Base-by-base conservation (phyloP, 2,797 vertebrate species). In the Muscicapa striata region DNA sequence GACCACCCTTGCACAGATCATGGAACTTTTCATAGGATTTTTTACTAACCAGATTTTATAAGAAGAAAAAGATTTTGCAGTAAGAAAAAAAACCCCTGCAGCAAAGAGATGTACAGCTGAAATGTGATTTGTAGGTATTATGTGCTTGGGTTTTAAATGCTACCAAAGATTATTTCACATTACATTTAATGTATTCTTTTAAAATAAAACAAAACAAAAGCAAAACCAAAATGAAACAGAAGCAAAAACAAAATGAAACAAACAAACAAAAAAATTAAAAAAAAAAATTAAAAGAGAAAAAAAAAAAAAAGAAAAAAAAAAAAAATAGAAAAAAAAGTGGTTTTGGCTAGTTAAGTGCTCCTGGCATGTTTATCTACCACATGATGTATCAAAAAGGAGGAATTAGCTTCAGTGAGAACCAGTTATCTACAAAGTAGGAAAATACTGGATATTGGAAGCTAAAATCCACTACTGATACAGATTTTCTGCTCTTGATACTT, bases 401-500 rank as follows among this genome's bases (percentile, higher is more conserved):
- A 69, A 70, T 61, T 88, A 49, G 77, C 85, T 95, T 82, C 89
- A 61, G 13, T 83, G 26, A 57, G 32, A 87, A 34, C 7, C 11
- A 51, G 27, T 82, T 84, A 63, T 79, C 81, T 90, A 70, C 41
- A 49, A 61, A 43, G 23, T 26, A 48, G 40, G 49, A 61, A 80
- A 94, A 76, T 51, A 58, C 32, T 80, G 52, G 46, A 29, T 68
- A 57, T 8, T 51, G 63, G 74, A 91, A 90, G 77, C 51, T 90
- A 46, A 87, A 63, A 84, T 64, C 86, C n/a, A 43, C 20, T 86
- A 24, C 66, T 75, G 59, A 91, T 81, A 84, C 26, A 69, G 34
- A 69, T 84, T 49, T 76, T 92, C 77, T 93, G 80, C 87, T 94
- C 23, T 62, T 72, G 21, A 94, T 69, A 66, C 23, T 88, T 86